Base-by-base conservation (phyloP, 1,140 invertebrate genomes). In the Eurosta solidaginis region DNA sequence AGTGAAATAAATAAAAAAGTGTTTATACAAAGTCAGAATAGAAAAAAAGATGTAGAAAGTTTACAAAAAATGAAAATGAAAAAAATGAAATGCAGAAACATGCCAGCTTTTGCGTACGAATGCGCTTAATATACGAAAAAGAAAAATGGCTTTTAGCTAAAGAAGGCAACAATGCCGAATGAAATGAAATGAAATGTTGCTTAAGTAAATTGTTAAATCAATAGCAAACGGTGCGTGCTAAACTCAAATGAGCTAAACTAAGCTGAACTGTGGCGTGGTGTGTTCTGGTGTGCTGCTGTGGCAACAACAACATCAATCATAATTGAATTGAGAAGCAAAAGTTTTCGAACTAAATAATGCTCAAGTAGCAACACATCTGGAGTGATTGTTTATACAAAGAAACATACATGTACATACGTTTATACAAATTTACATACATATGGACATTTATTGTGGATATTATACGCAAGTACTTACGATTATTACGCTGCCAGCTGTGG, bases 151-250 rank as follows among this genome's bases (percentile, higher is more conserved):
- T 45, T 44, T 45, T 45, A 22, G 73, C 27, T 9, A 9, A 36
- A 29, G 17, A 33, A 36, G 27, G 17, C 29, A 68, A 22, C 17
- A 45, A 45, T 45, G 7, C 17, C n/a, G 5, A 36, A 36, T 36
- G 14, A 68, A n/a, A 9, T 45, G 7, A 17, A 36, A 36, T 36
- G 14, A 33, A 40, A 36, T 74, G 17, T 44, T 25, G 68, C 42
- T 74, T 74, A 29, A 17, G 44, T 9, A 45, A 74, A 74, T 74
- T 74, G 59, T 68, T 68, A 68, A 68, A 68, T 68, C 59, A 68
- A 68, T 68, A 68, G 33, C n/a, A 36, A 40, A 33, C 59, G 59
- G 33, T 68, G 33, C 33, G 27, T 22, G 33, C 1, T 36, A n/a
- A 7, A 33, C 59, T 29, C 20, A 47, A 3, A 3, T 68, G 27